phyloP scores from a whole-genome alignment of 2,888 invertebrate genomes.

The Hypolimnas misippus region DNA sequence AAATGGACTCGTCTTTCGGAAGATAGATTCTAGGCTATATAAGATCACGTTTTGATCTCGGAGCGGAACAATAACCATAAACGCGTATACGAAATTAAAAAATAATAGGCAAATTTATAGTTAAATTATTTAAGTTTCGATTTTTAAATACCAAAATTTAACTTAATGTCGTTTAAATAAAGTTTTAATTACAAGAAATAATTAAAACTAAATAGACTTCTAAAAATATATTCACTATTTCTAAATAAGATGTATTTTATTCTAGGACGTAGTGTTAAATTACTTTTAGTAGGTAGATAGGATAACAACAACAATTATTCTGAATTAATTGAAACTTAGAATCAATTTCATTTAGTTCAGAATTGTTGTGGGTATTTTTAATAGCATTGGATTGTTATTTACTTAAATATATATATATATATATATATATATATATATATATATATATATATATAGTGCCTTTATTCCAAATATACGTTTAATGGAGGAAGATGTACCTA shows the following conservation, averaged over 20 bases:
- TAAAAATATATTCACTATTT: neutral
- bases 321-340: slow-evolving; percentile 6
- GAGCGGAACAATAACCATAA: no score
- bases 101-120: no score
- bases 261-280: slow-evolving; percentile 4
- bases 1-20: no score
- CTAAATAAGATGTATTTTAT: neutral
- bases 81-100: no score
- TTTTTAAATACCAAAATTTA: neutral
- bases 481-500: no score
- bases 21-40: no score
- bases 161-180: neutral
- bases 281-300: neutral
- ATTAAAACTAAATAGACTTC: neutral
- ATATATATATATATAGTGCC: no score
- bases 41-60: no score
- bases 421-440: no score
- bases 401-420: no score
- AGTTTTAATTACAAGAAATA: no score
- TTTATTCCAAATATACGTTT: no score
- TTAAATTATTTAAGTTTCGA: neutral
- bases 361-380: neutral
- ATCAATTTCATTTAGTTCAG: neutral
- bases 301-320: slow-evolving; percentile 1
- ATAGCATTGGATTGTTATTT: neutral